These are phyloP conservation scores for Psittacula cyanocephala DNA, from an alignment of 2,113 vertebrate species.

Conservation along the genomic window DNA sequence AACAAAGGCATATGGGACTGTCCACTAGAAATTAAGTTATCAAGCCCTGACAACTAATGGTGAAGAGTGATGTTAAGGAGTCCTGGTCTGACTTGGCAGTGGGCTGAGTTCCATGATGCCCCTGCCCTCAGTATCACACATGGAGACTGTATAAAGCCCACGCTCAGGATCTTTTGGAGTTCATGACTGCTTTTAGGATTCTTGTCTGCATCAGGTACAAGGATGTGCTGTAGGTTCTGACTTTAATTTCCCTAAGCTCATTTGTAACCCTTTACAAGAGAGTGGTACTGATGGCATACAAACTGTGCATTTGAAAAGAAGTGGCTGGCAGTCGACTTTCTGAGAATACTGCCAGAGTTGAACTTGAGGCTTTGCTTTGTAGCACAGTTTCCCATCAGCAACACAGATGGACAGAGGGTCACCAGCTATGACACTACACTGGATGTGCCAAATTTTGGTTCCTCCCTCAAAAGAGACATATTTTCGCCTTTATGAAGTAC, in stretches of 20 bases:
- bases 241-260: neutral
- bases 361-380: neutral
- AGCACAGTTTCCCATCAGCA: neutral
- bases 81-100: neutral
- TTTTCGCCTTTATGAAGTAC: neutral
- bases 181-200: neutral
- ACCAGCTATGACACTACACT: neutral
- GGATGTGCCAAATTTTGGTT: neutral
- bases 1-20: neutral
- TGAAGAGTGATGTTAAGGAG: neutral
- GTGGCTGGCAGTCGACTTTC: neutral
- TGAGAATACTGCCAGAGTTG: neutral
- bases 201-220: neutral
- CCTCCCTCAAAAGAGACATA: neutral
- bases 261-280: neutral
- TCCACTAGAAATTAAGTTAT: neutral
- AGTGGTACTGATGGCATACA: neutral
- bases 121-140: neutral
- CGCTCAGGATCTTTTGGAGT: neutral
- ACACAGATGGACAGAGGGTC: neutral
- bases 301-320: neutral
- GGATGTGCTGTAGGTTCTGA: neutral
- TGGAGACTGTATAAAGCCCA: neutral
- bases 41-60: neutral
- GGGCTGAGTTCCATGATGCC: neutral